These are phyloP conservation scores for Petrosia ficiformis DNA, from an alignment of 37 sponge, comb jelly and placozoan species.

Conservation along the genomic window DNA sequence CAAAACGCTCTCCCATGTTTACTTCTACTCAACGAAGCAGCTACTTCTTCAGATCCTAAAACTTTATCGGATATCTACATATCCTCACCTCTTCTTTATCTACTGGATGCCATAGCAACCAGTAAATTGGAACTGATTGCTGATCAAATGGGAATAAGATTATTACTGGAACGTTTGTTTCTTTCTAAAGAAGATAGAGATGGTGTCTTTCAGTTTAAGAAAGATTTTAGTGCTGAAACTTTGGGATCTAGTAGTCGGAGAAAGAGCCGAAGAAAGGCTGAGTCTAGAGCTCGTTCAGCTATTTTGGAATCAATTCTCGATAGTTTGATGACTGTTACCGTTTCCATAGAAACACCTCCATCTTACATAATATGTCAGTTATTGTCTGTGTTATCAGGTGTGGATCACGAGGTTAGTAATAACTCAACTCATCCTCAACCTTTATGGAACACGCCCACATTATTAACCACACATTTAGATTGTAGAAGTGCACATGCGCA, in stretches of 20 bases:
- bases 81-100: slow-evolving; percentile 28
- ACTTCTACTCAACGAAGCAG: slow-evolving; percentile 27
- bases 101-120: slow-evolving; percentile 22
- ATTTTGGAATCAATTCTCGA: slow-evolving; percentile 23
- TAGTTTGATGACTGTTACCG: slow-evolving; percentile 23
- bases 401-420: slow-evolving; percentile 30
- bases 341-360: slow-evolving; percentile 20
- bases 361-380: slow-evolving; percentile 18
- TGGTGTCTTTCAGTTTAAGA: not conserved
- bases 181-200: not conserved
- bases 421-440: too few relatives aligned
- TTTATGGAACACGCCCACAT: too few relatives aligned
- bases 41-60: slow-evolving; percentile 1
- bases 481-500: too few relatives aligned
- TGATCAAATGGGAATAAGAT: slow-evolving; percentile 37
- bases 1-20: slow-evolving; percentile 39
- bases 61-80: not conserved
- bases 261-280: not conserved
- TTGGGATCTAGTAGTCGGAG: not conserved
- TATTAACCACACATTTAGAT: too few relatives aligned
- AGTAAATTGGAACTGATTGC: slow-evolving; percentile 22
- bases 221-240: not conserved
- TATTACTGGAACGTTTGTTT: slow-evolving; percentile 17
- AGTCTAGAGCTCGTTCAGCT: not conserved
- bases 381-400: slow-evolving; percentile 14